A percentile compares a stretch with the other conserved stretches of the same genome.
phyloP scores from a whole-genome alignment of 2,888 invertebrate species.

The Plagodis pulveraria region DNA sequence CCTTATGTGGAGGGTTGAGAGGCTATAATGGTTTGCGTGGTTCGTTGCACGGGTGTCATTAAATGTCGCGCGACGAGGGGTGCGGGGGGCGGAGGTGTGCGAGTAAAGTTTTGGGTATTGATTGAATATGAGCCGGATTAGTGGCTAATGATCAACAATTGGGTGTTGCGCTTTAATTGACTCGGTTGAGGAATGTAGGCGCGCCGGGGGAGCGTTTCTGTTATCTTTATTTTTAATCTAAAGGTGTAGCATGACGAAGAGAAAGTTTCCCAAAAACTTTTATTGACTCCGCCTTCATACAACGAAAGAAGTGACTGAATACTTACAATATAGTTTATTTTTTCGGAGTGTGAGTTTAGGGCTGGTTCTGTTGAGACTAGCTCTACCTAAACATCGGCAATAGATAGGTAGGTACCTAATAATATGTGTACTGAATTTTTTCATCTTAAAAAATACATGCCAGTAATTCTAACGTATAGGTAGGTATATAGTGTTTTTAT shows the following conservation, averaged over 20 bases:
- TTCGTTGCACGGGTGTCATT: constrained; percentile 83
- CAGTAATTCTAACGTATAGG: too few relatives aligned
- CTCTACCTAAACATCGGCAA: too few relatives aligned
- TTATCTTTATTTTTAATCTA: constrained; percentile 28
- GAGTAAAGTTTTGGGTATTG: constrained; percentile 85
- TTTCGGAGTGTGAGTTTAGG: too few relatives aligned
- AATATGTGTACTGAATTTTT: too few relatives aligned
- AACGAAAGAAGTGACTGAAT: too few relatives aligned
- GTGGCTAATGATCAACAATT: constrained; percentile 83
- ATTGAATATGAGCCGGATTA: constrained; percentile 85
- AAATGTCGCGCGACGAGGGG: constrained; percentile 84
- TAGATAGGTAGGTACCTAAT: too few relatives aligned
- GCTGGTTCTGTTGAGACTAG: too few relatives aligned
- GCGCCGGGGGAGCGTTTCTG: constrained; percentile 25
- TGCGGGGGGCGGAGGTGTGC: constrained; percentile 78
- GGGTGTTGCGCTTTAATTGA: constrained; percentile 68
- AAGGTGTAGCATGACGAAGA: constrained; percentile 4
- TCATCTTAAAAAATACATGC: too few relatives aligned
- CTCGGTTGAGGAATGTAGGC: constrained; percentile 20
- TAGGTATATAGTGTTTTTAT: too few relatives aligned
- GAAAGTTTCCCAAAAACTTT: constrained; percentile 18
- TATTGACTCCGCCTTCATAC: background rate
- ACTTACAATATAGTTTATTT: too few relatives aligned
- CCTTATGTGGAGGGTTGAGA: constrained; percentile 65
- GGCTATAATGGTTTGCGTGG: constrained; percentile 65